Conservation (phyloP, 2,888 invertebrate genomes). For the Calameuta idolon region DNA sequence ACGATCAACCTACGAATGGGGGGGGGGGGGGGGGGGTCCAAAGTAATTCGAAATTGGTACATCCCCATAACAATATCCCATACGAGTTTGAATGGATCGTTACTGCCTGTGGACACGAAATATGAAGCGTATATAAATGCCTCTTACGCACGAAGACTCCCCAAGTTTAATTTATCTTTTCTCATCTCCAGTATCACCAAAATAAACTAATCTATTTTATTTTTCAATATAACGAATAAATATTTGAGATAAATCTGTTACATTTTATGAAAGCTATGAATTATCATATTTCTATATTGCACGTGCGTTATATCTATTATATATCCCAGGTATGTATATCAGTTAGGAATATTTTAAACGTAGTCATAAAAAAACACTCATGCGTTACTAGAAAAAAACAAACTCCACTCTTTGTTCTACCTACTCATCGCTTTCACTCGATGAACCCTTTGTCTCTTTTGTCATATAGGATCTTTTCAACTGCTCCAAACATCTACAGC, state of each 20-base stretch:
- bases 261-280: not conserved
- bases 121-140: conserved; percentile 4
- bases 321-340: not conserved
- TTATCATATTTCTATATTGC: not conserved
- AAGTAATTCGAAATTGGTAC: not conserved
- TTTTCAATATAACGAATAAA: not conserved
- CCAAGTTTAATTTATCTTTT: not conserved
- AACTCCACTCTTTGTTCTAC: not conserved
- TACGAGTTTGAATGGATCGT: conserved; percentile 6
- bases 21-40: not conserved
- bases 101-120: conserved; percentile 12
- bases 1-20: not conserved
- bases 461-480: not conserved
- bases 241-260: not conserved
- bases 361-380: not conserved
- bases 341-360: not conserved
- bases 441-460: not conserved
- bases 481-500: not conserved
- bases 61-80: not conserved
- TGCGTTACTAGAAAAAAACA: not conserved
- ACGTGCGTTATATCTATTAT: not conserved
- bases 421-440: not conserved
- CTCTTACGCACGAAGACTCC: not conserved
- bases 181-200: not conserved
- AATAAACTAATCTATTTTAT: not conserved